Evolutionary conservation across 64 coral and sea anemone genomes (phyloP), one percentile per base, ranked within the genome.

Genomic region (Montipora efflorescens): DNA sequence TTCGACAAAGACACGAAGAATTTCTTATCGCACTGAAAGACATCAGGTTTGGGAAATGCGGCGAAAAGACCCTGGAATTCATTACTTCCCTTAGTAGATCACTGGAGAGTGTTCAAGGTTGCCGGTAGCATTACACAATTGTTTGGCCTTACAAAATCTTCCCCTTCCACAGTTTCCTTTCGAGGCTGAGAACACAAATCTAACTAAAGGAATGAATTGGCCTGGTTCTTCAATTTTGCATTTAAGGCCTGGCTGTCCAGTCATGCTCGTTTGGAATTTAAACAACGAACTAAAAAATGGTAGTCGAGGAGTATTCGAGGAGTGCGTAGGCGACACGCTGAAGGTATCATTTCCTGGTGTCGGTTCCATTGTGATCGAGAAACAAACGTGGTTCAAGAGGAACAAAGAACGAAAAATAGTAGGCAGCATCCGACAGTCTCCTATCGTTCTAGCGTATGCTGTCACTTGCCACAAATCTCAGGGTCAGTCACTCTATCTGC

Each of bases 261-360:
- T 95, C 5, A 92, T 95, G 94, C 52, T 95, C 16, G 64, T 88
- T 0, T 92, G 83, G 90, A 95, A 95, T 62, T 62, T 66, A 10
- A 87, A 62, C 4, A 89, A 95, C 5, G 74, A 66, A 15, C 11
- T 87, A 5, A 84, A 72, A 79, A 95, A 95, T 81, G 50, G 78
- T 5, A 85, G 19, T 20, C 64, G 79, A 70, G 93, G 93, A 73
- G 53, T 69, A 8, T 95, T 90, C 36, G 4, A 84, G 51, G 75
- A 85, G 47, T 73, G 84, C 59, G 49, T 23, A 5, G 48, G 50
- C 5, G 57, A 79, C 43, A 78, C 23, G 4, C 22, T 61, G 9
- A 74, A 79, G 7, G 85, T 88, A 50, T 51, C 2, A 22, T 94
- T 94, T 78, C 23, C 48, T 0, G 44, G 47, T 5, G 77, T 59